Conservation (phyloP, 2,888 invertebrate species). For the Altica lythri region DNA sequence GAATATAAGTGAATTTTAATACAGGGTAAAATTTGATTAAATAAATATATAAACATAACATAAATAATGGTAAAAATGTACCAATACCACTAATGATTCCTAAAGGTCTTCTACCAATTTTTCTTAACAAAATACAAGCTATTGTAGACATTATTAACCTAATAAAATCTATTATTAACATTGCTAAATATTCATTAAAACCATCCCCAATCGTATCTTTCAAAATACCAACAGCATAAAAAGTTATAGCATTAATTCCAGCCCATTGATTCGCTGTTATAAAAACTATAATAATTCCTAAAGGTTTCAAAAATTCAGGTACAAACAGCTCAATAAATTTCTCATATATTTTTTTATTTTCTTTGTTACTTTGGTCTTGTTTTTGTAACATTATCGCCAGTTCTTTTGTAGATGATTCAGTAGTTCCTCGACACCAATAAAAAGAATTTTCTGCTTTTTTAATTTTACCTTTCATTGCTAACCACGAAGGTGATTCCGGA, state of each 20-base stretch:
- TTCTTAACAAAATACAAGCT: constrained; percentile 67
- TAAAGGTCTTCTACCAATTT: constrained; percentile 67
- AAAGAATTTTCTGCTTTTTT: constrained; percentile 65
- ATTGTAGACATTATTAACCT: constrained; percentile 66
- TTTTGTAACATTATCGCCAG: constrained; percentile 59
- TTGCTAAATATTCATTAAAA: constrained; percentile 69
- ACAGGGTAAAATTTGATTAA: constrained; percentile 35
- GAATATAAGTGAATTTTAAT: constrained; percentile 42
- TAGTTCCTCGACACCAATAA: constrained; percentile 65
- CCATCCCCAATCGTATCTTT: constrained; percentile 64
- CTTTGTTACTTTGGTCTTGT: constrained; percentile 42
- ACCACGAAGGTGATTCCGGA: constrained; percentile 73
- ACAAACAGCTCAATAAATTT: constrained; percentile 50
- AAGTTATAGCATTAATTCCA: constrained; percentile 73
- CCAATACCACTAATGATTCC: constrained; percentile 68
- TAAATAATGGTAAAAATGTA: constrained; percentile 63
- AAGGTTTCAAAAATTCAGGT: constrained; percentile 64
- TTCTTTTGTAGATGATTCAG: constrained; percentile 60
- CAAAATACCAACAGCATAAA: constrained; percentile 72
- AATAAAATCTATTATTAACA: constrained; percentile 67
- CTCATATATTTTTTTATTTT: constrained; percentile 2
- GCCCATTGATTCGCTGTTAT: constrained; percentile 72
- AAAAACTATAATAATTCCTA: constrained; percentile 66
- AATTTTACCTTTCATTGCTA: constrained; percentile 64
- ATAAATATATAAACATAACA: constrained; percentile 37